Conservation (phyloP, 1,140 invertebrate genomes). For the Heterodera carotae region DNA sequence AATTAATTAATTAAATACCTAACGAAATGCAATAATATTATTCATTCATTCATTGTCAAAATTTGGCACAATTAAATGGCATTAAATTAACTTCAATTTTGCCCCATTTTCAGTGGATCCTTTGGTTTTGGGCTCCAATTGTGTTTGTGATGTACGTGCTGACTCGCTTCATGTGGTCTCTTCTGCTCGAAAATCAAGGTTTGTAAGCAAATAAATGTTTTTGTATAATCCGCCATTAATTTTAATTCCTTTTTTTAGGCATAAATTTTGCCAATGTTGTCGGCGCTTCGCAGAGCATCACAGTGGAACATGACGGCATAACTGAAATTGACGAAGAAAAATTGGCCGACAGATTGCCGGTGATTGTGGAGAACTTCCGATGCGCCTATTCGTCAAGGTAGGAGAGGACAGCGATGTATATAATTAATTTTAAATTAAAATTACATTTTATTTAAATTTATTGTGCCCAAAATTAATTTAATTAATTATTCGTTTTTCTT, state of each 20-base stretch:
- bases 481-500: neutral
- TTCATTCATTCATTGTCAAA: neutral
- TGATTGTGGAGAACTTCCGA: constrained; percentile 40
- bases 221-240: neutral
- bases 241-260: constrained; percentile 20
- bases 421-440: neutral
- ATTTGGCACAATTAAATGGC: neutral
- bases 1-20: neutral
- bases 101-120: constrained; percentile 34
- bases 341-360: constrained; percentile 29
- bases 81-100: too few relatives aligned
- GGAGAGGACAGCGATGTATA: too few relatives aligned
- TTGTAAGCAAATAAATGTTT: neutral
- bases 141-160: constrained; percentile 43
- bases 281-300: constrained; percentile 18
- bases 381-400: constrained; percentile 35
- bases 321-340: constrained; percentile 43
- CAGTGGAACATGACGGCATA: constrained; percentile 37
- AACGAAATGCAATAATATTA: constrained; percentile 1
- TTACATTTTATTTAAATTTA: too few relatives aligned
- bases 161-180: constrained; percentile 38
- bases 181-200: constrained; percentile 42
- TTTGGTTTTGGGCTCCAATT: constrained; percentile 42
- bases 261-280: constrained; percentile 39
- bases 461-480: neutral